phyloP scores from a whole-genome alignment of 2,797 vertebrate species.

The Microhierax caerulescens region DNA sequence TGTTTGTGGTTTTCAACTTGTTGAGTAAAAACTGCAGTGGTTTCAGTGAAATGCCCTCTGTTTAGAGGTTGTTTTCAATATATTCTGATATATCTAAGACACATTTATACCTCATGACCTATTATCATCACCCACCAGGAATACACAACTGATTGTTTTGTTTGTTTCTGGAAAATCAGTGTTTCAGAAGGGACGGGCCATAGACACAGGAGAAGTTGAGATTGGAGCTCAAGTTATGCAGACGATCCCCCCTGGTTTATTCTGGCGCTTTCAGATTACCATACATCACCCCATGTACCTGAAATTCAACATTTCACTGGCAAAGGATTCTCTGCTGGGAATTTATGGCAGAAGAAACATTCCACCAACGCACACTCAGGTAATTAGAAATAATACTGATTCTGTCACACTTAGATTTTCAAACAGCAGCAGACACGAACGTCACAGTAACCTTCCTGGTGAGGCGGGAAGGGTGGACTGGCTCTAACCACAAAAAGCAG shows the following conservation, averaged over 20 bases:
- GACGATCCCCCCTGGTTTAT: slow-evolving; percentile 91
- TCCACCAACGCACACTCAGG: slow-evolving; percentile 95
- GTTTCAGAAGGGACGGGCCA: slow-evolving; percentile 90
- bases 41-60: not conserved
- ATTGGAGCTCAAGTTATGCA: slow-evolving; percentile 92
- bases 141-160: not conserved
- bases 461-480: not conserved
- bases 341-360: slow-evolving; percentile 95
- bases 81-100: not conserved
- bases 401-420: not conserved
- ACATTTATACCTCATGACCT: accelerated
- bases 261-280: slow-evolving; percentile 96
- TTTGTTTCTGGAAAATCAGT: slow-evolving; percentile 71
- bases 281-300: slow-evolving; percentile 92
- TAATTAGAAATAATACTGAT: slow-evolving; percentile 60
- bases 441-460: accelerated
- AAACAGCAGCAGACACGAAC: not conserved
- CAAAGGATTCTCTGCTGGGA: slow-evolving; percentile 91
- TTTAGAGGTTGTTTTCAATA: not conserved
- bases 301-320: slow-evolving; percentile 94
- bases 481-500: not conserved
- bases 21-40: not conserved
- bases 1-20: not conserved
- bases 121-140: not conserved
- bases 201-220: slow-evolving; percentile 93